Conservation (phyloP, 1,140 invertebrate species). For the Zaprionus ghesquierei region DNA sequence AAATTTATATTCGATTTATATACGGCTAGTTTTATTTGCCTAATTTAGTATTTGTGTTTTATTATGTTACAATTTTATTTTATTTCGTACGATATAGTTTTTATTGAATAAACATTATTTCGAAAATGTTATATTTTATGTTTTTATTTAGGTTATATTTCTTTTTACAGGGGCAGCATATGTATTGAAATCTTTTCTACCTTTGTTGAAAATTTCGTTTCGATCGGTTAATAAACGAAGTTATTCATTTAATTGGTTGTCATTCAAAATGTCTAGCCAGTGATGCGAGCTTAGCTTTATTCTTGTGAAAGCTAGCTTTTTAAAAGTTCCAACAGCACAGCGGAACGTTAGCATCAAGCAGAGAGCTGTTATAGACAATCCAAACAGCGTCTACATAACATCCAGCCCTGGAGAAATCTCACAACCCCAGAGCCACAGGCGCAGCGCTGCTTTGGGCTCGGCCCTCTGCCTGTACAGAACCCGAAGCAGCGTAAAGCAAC, state of each 20-base stretch:
- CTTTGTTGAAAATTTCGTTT: not conserved
- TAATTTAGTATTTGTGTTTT: slow-evolving; percentile 66
- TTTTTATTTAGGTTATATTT: not conserved
- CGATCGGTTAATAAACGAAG: not conserved
- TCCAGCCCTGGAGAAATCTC: no score
- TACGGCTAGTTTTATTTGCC: slow-evolving; percentile 45
- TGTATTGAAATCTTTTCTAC: not conserved
- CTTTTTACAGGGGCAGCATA: not conserved
- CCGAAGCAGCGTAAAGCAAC: no score
- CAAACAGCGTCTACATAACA: no score
- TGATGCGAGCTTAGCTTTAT: no score
- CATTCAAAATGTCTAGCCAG: no score
- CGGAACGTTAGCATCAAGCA: no score
- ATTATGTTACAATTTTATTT: slow-evolving; percentile 54
- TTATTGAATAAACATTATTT: slow-evolving; percentile 57
- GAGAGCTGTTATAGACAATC: no score
- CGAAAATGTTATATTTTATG: slow-evolving; percentile 14
- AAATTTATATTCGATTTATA: slow-evolving; percentile 47
- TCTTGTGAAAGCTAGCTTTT: no score
- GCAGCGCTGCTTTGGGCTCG: no score
- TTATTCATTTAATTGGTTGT: not conserved
- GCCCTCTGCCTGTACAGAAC: no score
- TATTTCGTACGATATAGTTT: slow-evolving; percentile 51
- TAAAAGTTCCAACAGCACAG: no score
- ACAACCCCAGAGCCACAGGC: no score